phyloP scores from a whole-genome alignment of 1,140 invertebrate genomes.

The Rhopalosiphum maidis region DNA sequence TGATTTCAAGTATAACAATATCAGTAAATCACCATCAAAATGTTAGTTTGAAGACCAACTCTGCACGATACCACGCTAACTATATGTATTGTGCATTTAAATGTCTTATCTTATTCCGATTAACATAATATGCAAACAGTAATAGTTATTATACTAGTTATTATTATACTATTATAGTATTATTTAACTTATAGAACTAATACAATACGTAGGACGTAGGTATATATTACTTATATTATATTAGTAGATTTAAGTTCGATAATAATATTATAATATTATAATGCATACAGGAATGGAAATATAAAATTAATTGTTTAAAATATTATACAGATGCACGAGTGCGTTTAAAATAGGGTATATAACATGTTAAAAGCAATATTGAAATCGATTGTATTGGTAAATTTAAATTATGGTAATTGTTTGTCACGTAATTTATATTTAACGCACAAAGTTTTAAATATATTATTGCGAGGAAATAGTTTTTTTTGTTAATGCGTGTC shows the following conservation, averaged over 20 bases:
- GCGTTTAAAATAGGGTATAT: not conserved
- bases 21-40: not conserved
- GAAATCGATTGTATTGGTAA: not conserved
- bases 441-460: not conserved
- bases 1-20: not conserved
- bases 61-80: not conserved
- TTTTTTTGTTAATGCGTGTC: not conserved
- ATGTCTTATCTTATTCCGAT: not conserved
- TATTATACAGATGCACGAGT: not conserved
- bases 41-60: not conserved
- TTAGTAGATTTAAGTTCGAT: not conserved
- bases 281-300: not conserved
- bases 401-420: constrained; percentile 35
- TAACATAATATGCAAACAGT: not conserved
- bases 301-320: constrained; percentile 1
- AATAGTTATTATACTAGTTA: not conserved
- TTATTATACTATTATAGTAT: not conserved
- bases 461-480: not conserved
- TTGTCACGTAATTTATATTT: constrained; percentile 37
- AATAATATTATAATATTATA: not conserved
- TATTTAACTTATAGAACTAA: not conserved
- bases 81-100: not conserved
- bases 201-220: not conserved
- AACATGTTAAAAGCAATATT: not conserved
- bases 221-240: not conserved